phyloP scores from a whole-genome alignment of 2,888 invertebrate genomes.

The Zeuzera pyrina region DNA sequence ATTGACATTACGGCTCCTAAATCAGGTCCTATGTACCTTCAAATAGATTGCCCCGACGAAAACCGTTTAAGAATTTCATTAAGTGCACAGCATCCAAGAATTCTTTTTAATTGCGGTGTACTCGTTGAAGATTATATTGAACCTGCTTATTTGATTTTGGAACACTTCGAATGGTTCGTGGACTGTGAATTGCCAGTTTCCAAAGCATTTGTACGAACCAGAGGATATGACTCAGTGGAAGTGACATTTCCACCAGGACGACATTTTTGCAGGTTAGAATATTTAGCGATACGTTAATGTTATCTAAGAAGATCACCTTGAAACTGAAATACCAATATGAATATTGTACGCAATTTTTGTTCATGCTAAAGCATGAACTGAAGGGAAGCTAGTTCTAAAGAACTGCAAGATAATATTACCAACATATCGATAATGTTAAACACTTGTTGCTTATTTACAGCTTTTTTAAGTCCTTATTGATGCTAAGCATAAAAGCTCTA shows the following conservation, averaged over 20 bases:
- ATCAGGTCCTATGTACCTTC: conserved; percentile 45
- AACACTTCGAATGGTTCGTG: conserved; percentile 51
- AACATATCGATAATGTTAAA: no score
- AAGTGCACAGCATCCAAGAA: conserved; percentile 39
- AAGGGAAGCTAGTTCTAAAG: no score
- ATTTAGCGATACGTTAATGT: no score
- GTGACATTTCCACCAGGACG: conserved; percentile 43
- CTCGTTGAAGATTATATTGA: conserved; percentile 37
- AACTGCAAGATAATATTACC: no score
- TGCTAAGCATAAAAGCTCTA: no score
- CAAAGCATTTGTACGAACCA: conserved; percentile 36
- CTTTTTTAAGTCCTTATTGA: no score
- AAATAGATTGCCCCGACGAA: conserved; percentile 46
- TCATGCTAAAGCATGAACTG: no score
- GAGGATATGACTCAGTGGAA: conserved; percentile 40
- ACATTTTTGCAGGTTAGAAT: conserved; percentile 50
- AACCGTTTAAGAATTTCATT: conserved; percentile 38
- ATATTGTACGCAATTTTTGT: no score
- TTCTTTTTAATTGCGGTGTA: conserved; percentile 37
- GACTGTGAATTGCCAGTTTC: conserved; percentile 32
- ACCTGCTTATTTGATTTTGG: conserved; percentile 44
- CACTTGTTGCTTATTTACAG: no score
- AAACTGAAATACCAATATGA: no score
- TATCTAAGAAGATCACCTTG: no score
- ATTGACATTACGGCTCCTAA: conserved; percentile 42